Conservation (phyloP, 2,113 vertebrate species). For the Ifrita kowaldi region DNA sequence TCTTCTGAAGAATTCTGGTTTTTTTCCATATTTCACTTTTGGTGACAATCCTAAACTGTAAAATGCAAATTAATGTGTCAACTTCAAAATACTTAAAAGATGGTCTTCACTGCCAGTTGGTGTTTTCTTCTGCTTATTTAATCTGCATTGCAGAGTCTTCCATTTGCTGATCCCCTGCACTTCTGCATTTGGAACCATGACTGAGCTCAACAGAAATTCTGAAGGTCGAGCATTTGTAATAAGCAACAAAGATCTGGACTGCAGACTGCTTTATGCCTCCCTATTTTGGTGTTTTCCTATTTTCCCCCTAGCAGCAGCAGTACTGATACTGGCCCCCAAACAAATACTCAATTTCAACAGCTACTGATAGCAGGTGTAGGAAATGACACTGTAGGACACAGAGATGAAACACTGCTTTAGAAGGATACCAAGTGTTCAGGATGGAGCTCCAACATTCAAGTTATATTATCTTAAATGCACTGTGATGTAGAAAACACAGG, state of each 20-base stretch:
- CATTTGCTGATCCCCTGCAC: background rate
- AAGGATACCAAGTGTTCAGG: background rate
- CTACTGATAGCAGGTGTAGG: background rate
- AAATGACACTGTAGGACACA: background rate
- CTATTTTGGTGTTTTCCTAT: background rate
- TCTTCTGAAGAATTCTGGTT: background rate
- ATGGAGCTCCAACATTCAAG: background rate
- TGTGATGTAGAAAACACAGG: background rate
- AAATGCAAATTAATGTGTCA: background rate
- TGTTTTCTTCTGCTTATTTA: background rate
- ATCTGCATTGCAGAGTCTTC: constrained; percentile 3
- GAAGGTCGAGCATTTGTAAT: background rate
- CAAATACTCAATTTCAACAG: background rate
- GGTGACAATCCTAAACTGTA: background rate
- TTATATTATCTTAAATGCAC: background rate
- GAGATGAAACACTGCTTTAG: background rate
- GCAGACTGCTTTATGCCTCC: background rate
- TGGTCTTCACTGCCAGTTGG: background rate
- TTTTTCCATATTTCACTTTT: background rate
- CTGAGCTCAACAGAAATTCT: background rate
- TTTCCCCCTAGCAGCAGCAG: background rate
- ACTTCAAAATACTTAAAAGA: background rate
- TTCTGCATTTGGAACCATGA: background rate
- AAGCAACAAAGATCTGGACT: background rate
- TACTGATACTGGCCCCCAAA: background rate